Evolutionary conservation across 2,113 vertebrate genomes (phyloP).

Genomic region (Oryzias melastigma): DNA sequence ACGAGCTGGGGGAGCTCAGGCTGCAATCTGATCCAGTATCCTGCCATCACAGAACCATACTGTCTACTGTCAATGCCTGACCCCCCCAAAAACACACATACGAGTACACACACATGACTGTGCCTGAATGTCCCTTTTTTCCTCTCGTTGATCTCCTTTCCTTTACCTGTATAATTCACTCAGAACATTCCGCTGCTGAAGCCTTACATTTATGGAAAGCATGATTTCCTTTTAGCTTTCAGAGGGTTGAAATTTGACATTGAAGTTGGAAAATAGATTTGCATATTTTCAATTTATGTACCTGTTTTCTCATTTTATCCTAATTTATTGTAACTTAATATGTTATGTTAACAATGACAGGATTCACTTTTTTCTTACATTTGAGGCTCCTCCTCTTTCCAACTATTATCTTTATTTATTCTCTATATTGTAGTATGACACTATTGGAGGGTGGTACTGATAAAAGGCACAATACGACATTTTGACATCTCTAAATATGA

Average conservation of each 20-base stretch:
- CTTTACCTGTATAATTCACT: not conserved
- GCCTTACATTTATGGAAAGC: not conserved
- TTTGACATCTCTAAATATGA: conserved; percentile 52
- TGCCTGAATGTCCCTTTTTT: conserved; percentile 3
- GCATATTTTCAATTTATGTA: no score
- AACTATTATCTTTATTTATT: not conserved
- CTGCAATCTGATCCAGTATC: conserved; percentile 70
- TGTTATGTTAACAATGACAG: no score
- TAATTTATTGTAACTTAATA: no score
- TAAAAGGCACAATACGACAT: conserved; percentile 18
- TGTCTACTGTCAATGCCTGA: conserved; percentile 62
- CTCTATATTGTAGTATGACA: conserved; percentile 13
- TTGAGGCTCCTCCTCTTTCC: not conserved
- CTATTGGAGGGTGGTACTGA: conserved; percentile 37
- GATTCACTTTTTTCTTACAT: not conserved
- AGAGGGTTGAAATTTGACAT: fast-evolving
- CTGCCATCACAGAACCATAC: conserved; percentile 60
- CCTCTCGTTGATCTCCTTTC: conserved; percentile 11
- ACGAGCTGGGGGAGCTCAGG: conserved; percentile 39
- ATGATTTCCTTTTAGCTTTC: not conserved
- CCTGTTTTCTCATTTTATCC: no score
- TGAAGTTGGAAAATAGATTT: no score
- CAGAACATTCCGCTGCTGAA: conserved; percentile 7
- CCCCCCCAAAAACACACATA: conserved; percentile 18
- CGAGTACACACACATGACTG: conserved; percentile 14